These are phyloP conservation scores for Xestia ashworthii DNA, from an alignment of 2,888 invertebrate species.

Conservation along the genomic window DNA sequence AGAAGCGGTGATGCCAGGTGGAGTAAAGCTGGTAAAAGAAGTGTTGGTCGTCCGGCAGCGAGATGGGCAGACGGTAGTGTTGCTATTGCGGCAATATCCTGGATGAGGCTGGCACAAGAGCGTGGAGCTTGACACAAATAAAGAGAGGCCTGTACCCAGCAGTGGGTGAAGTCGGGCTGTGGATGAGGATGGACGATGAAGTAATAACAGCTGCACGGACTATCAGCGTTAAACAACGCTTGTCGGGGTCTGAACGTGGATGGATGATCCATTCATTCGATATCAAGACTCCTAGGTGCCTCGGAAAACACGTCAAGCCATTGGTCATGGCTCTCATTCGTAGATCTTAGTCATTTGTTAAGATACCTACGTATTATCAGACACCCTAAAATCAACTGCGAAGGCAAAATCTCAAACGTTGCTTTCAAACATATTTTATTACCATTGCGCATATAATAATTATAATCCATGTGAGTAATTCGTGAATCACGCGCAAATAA, in stretches of 20 bases:
- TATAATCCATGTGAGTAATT: background rate
- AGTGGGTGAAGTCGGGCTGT: too few relatives aligned
- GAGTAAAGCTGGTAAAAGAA: too few relatives aligned
- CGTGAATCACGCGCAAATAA: constrained; percentile 4
- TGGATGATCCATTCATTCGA: background rate
- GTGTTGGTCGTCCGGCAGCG: too few relatives aligned
- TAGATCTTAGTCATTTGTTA: background rate
- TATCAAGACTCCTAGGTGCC: background rate
- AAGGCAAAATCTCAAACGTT: background rate
- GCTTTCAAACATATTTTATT: background rate
- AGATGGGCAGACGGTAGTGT: too few relatives aligned
- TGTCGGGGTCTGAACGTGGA: background rate
- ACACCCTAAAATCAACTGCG: background rate
- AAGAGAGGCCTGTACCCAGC: too few relatives aligned
- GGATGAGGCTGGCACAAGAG: too few relatives aligned
- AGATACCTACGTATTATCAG: too few relatives aligned
- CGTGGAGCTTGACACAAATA: too few relatives aligned
- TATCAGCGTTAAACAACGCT: background rate
- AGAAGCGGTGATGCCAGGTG: too few relatives aligned
- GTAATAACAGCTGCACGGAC: background rate
- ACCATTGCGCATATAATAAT: background rate
- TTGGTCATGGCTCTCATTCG: background rate
- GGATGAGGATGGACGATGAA: too few relatives aligned
- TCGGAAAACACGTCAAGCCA: background rate
- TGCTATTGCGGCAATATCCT: too few relatives aligned